Evolutionary conservation across 2,888 invertebrate species (phyloP), one percentile per base, ranked within the genome.

Genomic region (Graphium colonna): DNA sequence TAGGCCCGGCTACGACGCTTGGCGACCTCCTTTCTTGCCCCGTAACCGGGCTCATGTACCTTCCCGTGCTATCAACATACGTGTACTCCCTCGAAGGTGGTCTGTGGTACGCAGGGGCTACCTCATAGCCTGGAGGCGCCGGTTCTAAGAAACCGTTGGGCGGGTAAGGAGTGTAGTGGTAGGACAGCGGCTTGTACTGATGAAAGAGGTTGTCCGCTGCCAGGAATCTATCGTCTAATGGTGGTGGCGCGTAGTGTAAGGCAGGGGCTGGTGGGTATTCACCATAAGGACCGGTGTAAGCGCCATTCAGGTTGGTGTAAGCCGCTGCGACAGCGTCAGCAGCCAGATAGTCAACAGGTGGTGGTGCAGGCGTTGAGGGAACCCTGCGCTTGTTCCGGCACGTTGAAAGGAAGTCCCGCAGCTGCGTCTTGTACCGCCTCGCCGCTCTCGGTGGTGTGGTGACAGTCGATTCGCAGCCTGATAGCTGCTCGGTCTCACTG

Each of bases 401-500:
- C 10, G 97, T 97, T 12, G 97, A 97, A 1, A 97, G 87, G 77
- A 98, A 97, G 85, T 98, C 98, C 44, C 97, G 91, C 17, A 98
- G 90, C 76, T 98, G 98, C 1, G 97, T 97, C 82, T 98, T 98
- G 87, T 98, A 98, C 68, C 98, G 93, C 57, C 97, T 92, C 62
- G 95, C 96, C 15, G 96, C 95, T 65, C 96, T 91, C 50, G 95
- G 95, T 0, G 96, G 95, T 0, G 88, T 84, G 50, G 93, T 94
- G 49, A 93, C 93, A 48, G 90, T 91, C 12, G 93, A 90, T 59
- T 91, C 92, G 53, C 92, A 92, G 39, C 91, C 87, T 1, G 93
- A 87, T 13, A 96, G 82, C 76, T 95, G 95, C 73, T 97, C 96
- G 41, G 93, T 92, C 72, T 97, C 97, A 5, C 95, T 95, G 85